Evolutionary conservation across 1,140 invertebrate species (phyloP).

Genomic region (Apolygus lucorum): DNA sequence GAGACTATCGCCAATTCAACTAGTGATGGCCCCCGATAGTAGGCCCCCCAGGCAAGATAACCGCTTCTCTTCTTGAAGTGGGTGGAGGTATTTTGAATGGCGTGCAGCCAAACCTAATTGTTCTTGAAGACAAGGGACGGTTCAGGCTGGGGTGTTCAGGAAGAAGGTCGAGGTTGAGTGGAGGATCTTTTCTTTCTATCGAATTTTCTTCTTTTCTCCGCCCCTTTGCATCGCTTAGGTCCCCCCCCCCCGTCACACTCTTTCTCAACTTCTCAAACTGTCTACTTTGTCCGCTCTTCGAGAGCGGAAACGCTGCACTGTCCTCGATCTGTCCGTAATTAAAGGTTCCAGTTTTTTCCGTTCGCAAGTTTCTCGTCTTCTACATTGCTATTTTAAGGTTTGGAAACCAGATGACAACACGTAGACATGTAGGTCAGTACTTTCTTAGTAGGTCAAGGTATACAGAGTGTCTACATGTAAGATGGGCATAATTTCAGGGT

Average conservation of each 20-base stretch:
- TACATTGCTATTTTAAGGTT: too few relatives aligned
- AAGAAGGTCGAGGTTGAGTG: background rate
- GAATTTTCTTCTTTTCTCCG: background rate
- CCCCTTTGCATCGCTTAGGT: background rate
- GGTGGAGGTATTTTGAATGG: constrained; percentile 11
- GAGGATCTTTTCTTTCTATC: too few relatives aligned
- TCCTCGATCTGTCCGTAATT: constrained; percentile 4
- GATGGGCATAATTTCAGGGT: too few relatives aligned
- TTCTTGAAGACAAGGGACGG: background rate
- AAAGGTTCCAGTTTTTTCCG: constrained; percentile 2
- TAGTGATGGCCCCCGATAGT: background rate
- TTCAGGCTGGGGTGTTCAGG: background rate
- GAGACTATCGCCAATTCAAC: constrained; percentile 6
- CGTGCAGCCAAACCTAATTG: constrained; percentile 7
- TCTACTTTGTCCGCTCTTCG: background rate
- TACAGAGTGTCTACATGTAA: too few relatives aligned
- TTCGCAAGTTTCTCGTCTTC: too few relatives aligned
- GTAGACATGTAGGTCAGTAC: too few relatives aligned
- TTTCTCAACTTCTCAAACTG: background rate
- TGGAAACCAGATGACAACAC: too few relatives aligned
- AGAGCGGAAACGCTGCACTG: background rate
- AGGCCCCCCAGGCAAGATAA: background rate
- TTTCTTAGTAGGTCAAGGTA: too few relatives aligned
- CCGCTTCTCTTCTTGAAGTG: background rate
- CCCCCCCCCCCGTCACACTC: background rate